Evolutionary conservation across 2,797 vertebrate species (phyloP).

Genomic region (Squalus acanthias): DNA sequence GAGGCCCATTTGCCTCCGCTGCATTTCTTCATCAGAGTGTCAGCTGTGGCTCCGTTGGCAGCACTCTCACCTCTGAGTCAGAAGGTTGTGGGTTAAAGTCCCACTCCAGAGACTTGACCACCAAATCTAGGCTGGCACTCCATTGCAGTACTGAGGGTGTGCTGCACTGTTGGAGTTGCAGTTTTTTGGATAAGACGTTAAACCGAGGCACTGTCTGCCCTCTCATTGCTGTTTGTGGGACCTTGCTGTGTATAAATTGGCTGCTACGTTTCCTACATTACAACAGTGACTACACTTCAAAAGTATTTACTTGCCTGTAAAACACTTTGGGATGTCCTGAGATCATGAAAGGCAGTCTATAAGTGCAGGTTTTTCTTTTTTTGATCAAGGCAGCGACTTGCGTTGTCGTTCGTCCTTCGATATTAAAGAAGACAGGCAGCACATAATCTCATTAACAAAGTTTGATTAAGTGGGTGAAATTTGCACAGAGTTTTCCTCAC

Average conservation of each 20-base stretch:
- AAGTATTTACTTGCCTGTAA: neutral
- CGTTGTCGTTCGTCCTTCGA: neutral
- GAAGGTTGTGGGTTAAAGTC: neutral
- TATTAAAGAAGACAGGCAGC: no score
- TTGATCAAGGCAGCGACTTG: neutral
- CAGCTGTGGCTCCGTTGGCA: neutral
- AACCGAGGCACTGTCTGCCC: neutral
- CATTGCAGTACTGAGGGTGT: no score
- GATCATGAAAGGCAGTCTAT: neutral
- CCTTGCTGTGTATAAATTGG: neutral
- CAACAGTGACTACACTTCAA: neutral
- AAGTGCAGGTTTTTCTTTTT: no score
- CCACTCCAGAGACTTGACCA: neutral
- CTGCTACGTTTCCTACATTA: neutral
- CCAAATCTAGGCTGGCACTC: neutral
- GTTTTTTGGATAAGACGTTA: no score
- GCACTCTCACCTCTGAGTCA: no score
- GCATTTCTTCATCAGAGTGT: neutral
- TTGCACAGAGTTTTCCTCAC: neutral
- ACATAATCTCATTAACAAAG: no score
- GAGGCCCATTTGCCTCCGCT: neutral
- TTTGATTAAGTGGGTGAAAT: neutral
- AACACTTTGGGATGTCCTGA: neutral
- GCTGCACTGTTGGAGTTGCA: no score
- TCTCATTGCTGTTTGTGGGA: neutral